These are phyloP conservation scores for Holothuria scabra DNA, from an alignment of 53 echinoderm and acorn worm genomes.

Conservation along the genomic window DNA sequence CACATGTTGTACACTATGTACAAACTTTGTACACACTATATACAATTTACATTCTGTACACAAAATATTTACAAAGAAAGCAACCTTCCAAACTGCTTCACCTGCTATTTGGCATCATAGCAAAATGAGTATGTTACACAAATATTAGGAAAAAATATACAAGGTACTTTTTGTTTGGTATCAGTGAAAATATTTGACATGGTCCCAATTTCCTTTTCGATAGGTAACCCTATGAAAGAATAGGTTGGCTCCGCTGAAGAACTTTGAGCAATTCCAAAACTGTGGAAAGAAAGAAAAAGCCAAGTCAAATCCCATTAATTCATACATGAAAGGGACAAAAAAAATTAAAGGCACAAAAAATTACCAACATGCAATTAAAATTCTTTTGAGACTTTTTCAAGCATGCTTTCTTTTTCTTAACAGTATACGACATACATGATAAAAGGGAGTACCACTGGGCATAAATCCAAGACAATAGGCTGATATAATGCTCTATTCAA, in stretches of 20 bases:
- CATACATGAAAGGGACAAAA: too few relatives aligned
- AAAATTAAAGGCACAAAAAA: too few relatives aligned
- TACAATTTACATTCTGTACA: background rate
- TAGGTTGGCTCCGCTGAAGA: constrained; percentile 26
- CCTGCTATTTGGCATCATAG: too few relatives aligned
- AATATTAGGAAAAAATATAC: background rate
- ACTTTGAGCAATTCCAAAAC: constrained; percentile 18
- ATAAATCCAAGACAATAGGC: too few relatives aligned
- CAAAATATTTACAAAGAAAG: constrained; percentile 21
- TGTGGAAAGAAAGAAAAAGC: background rate
- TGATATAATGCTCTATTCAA: too few relatives aligned
- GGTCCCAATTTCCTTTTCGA: constrained; percentile 8
- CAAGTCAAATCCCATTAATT: background rate
- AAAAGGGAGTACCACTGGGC: too few relatives aligned
- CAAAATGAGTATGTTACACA: too few relatives aligned
- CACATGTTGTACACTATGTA: background rate
- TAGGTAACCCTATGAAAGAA: constrained; percentile 24
- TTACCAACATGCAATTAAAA: too few relatives aligned
- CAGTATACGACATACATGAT: too few relatives aligned
- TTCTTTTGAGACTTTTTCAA: too few relatives aligned
- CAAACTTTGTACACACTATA: constrained; percentile 3
- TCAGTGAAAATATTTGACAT: constrained; percentile 6
- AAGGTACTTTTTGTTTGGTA: constrained; percentile 22
- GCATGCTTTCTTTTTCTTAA: too few relatives aligned
- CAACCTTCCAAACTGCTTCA: too few relatives aligned